These are phyloP conservation scores for Cervus canadensis DNA, from an alignment of 2,113 vertebrate genomes.

Conservation along the genomic window DNA sequence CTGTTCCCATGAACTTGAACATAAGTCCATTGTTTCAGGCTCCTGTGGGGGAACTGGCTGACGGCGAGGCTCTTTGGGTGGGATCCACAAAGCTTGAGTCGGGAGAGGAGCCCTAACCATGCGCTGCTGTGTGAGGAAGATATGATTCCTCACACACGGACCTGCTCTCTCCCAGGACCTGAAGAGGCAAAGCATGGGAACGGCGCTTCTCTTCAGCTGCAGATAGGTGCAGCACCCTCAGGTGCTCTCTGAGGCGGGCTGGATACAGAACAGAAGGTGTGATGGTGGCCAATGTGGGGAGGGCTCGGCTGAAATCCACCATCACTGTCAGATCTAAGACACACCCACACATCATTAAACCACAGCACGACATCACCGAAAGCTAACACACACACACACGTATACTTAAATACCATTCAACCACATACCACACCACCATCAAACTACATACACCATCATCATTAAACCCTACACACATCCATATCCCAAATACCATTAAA, in stretches of 20 bases:
- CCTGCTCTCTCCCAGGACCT: neutral
- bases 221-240: neutral
- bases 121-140: neutral
- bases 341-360: neutral
- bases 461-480: neutral
- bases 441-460: neutral
- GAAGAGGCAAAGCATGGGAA: rapidly evolving
- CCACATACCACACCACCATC: neutral
- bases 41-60: neutral
- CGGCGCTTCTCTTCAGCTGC: neutral
- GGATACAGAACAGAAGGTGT: neutral
- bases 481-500: neutral
- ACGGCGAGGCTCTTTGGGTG: neutral
- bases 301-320: neutral
- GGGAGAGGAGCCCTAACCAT: neutral
- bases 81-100: neutral
- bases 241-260: neutral
- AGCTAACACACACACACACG: neutral
- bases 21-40: neutral
- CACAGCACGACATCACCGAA: neutral
- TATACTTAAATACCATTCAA: neutral
- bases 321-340: neutral
- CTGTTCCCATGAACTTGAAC: neutral
- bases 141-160: neutral
- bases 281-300: neutral